Base-by-base conservation (phyloP, 2,888 invertebrate species). In the Stenoptilia bipunctidactyla region DNA sequence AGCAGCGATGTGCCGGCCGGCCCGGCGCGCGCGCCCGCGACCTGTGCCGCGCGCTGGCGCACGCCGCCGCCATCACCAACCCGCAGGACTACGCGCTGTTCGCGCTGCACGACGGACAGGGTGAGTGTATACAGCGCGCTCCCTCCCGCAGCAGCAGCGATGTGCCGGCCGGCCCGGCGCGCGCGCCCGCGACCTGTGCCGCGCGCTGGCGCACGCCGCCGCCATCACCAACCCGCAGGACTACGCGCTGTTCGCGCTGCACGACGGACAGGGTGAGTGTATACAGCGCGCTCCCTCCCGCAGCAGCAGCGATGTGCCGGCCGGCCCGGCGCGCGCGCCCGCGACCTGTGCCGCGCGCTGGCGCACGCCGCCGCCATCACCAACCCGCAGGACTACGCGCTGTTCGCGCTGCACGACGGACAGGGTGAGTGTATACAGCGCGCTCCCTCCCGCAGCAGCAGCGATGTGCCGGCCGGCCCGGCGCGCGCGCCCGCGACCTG, bases 141-240 rank as follows among this genome's bases (percentile, higher is more conserved):
- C 94, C 94, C 15, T 91, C 98, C 59, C 90, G 94, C 49, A 92
- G 94, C 43, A n/a, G 93, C 96, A 68, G 95, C 96, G 15, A 87
- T 98, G 45, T 97, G n/a, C 97, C 34, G 94, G 96, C 50, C 87
- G 97, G 55, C 96, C 97, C 0, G 94, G 95, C 55, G 97, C 97
- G 82, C 93, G 95, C 15, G 95, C 96, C 0, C 88, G 92, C 39
- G 97, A 97, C 75, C 91, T 98, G 40, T 96, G 97, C 80, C 91
- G 96, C 39, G 94, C 96, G 61, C 92, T 98, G 41, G 97, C 97
- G 12, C 96, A 97, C 66, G 96, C 97, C 63, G 94, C 96, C 42
- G 90, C 93, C 60, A 95, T 98, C 52, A 97, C 97, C 42, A 98
- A 97, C 77, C 96, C 97, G 13, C 96, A 97, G 74, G 97, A 98